Evolutionary conservation across 2,888 invertebrate genomes (phyloP).

Genomic region (Pachymerium ferrugineum): DNA sequence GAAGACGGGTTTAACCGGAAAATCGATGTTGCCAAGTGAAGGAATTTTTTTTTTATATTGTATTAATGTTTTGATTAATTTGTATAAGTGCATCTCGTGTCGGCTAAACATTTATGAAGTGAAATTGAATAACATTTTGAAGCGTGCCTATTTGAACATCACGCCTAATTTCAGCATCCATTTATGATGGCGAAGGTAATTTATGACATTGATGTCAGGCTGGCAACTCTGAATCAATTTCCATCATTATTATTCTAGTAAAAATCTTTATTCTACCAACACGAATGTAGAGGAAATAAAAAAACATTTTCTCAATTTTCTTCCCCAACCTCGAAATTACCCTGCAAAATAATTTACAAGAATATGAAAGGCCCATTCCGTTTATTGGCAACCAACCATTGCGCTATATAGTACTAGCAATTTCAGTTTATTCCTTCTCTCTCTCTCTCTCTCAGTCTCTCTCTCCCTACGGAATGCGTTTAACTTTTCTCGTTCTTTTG

Average conservation of each 20-base stretch:
- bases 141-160: constrained; percentile 23
- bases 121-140: constrained; percentile 24
- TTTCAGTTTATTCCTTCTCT: not conserved
- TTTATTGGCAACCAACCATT: not conserved
- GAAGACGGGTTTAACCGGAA: constrained; percentile 10
- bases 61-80: constrained; percentile 22
- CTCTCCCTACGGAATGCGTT: not conserved
- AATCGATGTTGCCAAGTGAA: constrained; percentile 15
- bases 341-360: not conserved
- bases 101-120: constrained; percentile 25
- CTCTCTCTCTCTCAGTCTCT: not conserved
- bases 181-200: constrained; percentile 22
- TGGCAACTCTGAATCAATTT: constrained; percentile 12
- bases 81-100: constrained; percentile 27
- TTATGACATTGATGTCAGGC: constrained; percentile 22
- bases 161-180: constrained; percentile 24
- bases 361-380: not conserved
- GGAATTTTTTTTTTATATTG: constrained; percentile 3
- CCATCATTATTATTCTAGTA: not conserved
- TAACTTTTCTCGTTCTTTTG: constrained; percentile 17
- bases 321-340: not conserved
- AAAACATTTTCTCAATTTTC: not conserved
- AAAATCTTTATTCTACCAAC: not conserved
- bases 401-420: too few species aligned
- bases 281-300: not conserved